Conservation (phyloP, 2,113 vertebrate genomes). For the Neolamprologus falcicula region DNA sequence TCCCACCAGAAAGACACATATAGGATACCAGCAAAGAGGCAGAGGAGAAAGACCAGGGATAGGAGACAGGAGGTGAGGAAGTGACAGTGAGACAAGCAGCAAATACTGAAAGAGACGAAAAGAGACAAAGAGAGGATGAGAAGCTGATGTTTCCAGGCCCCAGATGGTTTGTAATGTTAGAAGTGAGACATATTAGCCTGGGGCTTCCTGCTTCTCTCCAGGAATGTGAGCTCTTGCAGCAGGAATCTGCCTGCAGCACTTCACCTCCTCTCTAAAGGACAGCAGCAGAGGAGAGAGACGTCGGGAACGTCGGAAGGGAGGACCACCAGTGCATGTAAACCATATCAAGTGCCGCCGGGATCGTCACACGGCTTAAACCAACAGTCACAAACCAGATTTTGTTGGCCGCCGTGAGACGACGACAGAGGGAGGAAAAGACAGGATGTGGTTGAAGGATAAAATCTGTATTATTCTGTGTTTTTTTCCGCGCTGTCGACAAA, state of each 20-base stretch:
- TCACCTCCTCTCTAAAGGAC: slow-evolving; percentile 16
- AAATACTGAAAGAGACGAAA: background rate
- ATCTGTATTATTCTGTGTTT: background rate
- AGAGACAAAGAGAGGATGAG: slow-evolving; percentile 6
- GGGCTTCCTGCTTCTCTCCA: slow-evolving; percentile 39
- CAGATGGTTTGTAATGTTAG: slow-evolving; percentile 52
- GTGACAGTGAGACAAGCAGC: slow-evolving; percentile 7
- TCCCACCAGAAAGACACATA: background rate
- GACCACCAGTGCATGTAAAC: slow-evolving; percentile 1
- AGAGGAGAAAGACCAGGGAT: background rate
- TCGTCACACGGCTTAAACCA: background rate
- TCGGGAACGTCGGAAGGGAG: background rate
- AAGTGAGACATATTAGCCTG: slow-evolving; percentile 41
- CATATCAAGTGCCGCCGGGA: background rate
- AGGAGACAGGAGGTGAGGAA: background rate
- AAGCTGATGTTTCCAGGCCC: slow-evolving; percentile 27
- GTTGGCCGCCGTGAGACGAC: background rate
- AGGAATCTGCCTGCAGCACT: slow-evolving; percentile 47
- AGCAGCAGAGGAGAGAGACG: background rate
- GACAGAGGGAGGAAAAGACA: background rate
- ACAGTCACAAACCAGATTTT: background rate
- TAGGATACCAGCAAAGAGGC: background rate
- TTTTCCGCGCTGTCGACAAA: background rate
- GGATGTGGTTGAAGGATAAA: background rate
- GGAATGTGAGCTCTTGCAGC: slow-evolving; percentile 49